Conservation (phyloP, 2,797 vertebrate species). For the Danio kyathit region DNA sequence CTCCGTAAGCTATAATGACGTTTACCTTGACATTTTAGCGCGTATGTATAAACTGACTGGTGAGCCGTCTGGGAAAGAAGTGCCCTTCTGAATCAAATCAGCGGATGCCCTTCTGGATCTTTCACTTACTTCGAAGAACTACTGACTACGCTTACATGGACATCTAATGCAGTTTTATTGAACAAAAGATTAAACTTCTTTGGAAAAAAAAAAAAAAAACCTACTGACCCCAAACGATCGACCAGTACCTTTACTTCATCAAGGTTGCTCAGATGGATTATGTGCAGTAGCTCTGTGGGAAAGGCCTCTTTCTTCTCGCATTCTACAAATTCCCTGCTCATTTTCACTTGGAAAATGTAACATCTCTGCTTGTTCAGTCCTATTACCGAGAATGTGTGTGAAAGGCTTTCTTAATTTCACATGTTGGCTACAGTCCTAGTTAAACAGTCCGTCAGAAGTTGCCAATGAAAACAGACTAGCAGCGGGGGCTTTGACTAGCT, state of each 20-base stretch:
- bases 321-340: slow-evolving; percentile 34
- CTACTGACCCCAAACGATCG: too few relatives aligned
- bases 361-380: slow-evolving; percentile 23
- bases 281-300: slow-evolving; percentile 20
- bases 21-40: too few relatives aligned
- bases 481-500: slow-evolving; percentile 49
- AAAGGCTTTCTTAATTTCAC: slow-evolving; percentile 44
- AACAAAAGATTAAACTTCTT: not conserved
- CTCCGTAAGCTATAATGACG: too few relatives aligned
- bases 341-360: slow-evolving; percentile 45
- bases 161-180: not conserved
- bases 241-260: not conserved
- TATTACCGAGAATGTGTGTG: slow-evolving; percentile 44
- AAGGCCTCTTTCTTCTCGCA: not conserved
- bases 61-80: too few relatives aligned
- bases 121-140: too few relatives aligned
- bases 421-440: slow-evolving; percentile 54
- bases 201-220: not conserved
- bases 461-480: slow-evolving; percentile 63
- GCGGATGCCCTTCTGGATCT: too few relatives aligned
- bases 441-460: slow-evolving; percentile 46
- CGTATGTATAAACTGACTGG: too few relatives aligned
- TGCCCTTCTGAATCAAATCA: too few relatives aligned
- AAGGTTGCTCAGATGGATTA: not conserved
- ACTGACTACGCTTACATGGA: too few relatives aligned